These are phyloP conservation scores for Megaptera novaeangliae DNA, from an alignment of 2,113 vertebrate species.

Conservation along the genomic window DNA sequence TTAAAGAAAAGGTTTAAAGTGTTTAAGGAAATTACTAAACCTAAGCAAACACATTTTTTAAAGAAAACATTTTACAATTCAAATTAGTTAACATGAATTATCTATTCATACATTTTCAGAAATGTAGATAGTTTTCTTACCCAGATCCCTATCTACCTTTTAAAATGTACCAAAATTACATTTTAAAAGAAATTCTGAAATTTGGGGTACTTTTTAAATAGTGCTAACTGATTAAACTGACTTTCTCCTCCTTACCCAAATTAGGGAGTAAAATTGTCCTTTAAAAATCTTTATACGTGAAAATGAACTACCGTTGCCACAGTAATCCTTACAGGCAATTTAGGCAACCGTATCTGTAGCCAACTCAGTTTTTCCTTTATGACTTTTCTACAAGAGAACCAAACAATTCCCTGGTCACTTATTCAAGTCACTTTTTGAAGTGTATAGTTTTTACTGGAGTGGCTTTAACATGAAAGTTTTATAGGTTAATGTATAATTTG, in stretches of 20 bases:
- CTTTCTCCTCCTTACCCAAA: neutral
- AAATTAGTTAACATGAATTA: neutral
- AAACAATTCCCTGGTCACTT: neutral
- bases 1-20: neutral
- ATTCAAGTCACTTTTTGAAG: neutral
- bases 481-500: neutral
- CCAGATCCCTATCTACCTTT: neutral
- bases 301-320: neutral
- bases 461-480: neutral
- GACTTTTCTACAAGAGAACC: neutral
- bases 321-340: neutral
- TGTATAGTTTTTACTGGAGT: neutral
- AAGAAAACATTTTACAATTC: neutral
- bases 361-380: neutral
- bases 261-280: neutral
- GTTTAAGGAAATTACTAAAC: conserved; percentile 22
- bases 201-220: neutral
- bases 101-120: neutral
- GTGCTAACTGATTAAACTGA: neutral
- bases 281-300: neutral
- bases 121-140: neutral
- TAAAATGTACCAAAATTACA: neutral
- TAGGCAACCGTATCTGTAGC: neutral
- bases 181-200: conserved; percentile 4
- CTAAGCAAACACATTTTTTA: neutral